Evolutionary conservation across 2,888 invertebrate genomes (phyloP), one percentile per base, ranked within the genome.

Genomic region (Orthosia gothica): DNA sequence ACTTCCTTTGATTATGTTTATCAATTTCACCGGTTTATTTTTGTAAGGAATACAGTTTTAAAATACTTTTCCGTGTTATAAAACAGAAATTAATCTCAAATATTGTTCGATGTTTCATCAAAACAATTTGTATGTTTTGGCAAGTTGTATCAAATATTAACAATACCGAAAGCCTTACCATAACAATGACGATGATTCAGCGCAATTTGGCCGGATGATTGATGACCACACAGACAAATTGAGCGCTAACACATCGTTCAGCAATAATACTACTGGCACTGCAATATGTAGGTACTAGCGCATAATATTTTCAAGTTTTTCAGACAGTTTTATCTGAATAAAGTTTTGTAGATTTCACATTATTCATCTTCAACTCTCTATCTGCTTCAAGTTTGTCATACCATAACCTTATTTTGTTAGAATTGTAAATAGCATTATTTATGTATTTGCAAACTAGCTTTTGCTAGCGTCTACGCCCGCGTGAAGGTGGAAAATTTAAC

Each of bases 151-250:
- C 23, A 73, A 67, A 78, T 62, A 40, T 45, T 57, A 81, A 68
- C 62, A 59, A 69, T 32, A 58, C n/a, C n/a, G 80, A 32, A 15
- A 13, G 32, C 50, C 32, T 13, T 69, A 20, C 20, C 26, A 45
- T 55, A 75, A 81, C 76, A 81, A 81, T 52, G 40, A 50, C 16
- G 55, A 59, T 81, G 76, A 81, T 69, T 75, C 54, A 55, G 69
- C 81, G 26, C 32, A 81, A 81, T 69, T 70, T 52, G 59, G 45
- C 13, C 50, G 32, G n/a, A 69, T 75, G 64, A 79, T 81, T 70
- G 81, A 75, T 64, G 32, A 64, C 23, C 47, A 61, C 49, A n/a
- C n/a, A 50, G 50, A 81, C 68, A 62, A 80, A 80, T 80, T 74
- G 62, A 80, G 20, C 47, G 40, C 67, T 74, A 54, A 78, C 62